These are phyloP conservation scores for Halocynthia roretzi DNA, from an alignment of 23 tunicate genomes.

Conservation along the genomic window DNA sequence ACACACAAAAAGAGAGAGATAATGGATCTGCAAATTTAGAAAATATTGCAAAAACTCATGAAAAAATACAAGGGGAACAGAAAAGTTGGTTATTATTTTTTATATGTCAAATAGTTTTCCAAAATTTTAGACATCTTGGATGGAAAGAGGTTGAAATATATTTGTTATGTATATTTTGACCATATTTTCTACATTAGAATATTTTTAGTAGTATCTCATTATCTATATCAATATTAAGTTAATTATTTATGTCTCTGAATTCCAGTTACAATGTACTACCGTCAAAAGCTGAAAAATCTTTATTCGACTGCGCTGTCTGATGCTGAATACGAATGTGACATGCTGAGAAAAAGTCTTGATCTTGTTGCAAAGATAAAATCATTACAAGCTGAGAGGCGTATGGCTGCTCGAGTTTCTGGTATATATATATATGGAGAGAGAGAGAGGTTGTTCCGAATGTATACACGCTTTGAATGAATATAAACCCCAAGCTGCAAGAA, in stretches of 20 bases:
- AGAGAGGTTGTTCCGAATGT: too few relatives aligned
- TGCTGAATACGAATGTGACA: slow-evolving; percentile 69
- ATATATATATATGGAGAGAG: too few relatives aligned
- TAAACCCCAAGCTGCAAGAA: too few relatives aligned
- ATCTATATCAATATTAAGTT: not conserved
- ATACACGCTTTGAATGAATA: too few relatives aligned
- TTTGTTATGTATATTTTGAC: not conserved
- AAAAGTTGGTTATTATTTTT: slow-evolving; percentile 4
- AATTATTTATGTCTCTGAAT: not conserved
- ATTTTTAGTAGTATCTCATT: not conserved
- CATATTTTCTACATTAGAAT: not conserved
- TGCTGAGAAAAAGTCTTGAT: slow-evolving; percentile 59
- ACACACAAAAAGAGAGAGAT: slow-evolving; percentile 45
- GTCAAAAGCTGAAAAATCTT: slow-evolving; percentile 47
- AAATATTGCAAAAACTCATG: slow-evolving; percentile 68
- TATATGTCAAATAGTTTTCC: not conserved
- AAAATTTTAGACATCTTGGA: not conserved
- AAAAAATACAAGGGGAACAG: slow-evolving; percentile 54
- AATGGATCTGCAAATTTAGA: slow-evolving; percentile 42
- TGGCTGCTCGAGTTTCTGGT: slow-evolving; percentile 42
- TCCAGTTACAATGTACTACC: slow-evolving; percentile 44
- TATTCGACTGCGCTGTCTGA: slow-evolving; percentile 64
- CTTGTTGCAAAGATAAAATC: slow-evolving; percentile 52
- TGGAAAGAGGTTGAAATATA: not conserved
- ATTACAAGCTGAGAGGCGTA: slow-evolving; percentile 67